A percentile compares a stretch with the other conserved stretches of the same genome.
Evolutionary conservation across 2,888 invertebrate species (phyloP).

Genomic region (Nymphalis c-album): DNA sequence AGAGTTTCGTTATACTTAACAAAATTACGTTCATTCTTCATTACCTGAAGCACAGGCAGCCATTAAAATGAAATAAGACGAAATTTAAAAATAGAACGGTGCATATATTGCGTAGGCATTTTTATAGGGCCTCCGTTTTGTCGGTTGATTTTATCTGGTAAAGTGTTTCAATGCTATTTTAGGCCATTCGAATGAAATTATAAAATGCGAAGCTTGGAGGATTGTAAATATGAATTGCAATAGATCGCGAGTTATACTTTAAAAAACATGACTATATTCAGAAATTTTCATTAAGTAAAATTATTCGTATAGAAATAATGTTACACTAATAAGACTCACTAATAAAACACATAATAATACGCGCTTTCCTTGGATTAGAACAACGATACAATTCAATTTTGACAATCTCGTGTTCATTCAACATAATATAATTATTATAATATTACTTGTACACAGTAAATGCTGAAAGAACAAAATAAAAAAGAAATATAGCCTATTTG

Average conservation of each 20-base stretch:
- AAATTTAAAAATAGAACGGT: conserved; percentile 35
- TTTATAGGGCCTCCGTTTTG: not conserved
- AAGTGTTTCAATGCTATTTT: not conserved
- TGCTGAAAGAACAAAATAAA: too few relatives aligned
- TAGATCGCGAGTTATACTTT: not conserved
- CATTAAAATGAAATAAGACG: conserved; percentile 20
- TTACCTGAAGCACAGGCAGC: not conserved
- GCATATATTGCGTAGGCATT: conserved; percentile 2
- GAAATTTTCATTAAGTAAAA: not conserved
- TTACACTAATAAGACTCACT: too few relatives aligned
- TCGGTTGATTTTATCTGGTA: not conserved
- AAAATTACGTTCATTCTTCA: not conserved
- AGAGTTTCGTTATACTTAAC: conserved; percentile 1
- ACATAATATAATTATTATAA: too few relatives aligned
- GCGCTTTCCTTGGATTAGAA: not conserved
- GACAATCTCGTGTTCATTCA: not conserved
- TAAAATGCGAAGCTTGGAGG: not conserved
- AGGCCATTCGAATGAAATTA: not conserved
- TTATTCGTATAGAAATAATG: not conserved
- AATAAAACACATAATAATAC: not conserved
- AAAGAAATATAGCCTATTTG: too few relatives aligned
- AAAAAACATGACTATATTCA: conserved; percentile 4
- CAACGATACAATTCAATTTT: not conserved
- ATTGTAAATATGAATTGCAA: not conserved
- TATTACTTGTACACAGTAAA: too few relatives aligned